Conservation (phyloP, 2,113 vertebrate genomes). For the Dicerorhinus sumatrensis region DNA sequence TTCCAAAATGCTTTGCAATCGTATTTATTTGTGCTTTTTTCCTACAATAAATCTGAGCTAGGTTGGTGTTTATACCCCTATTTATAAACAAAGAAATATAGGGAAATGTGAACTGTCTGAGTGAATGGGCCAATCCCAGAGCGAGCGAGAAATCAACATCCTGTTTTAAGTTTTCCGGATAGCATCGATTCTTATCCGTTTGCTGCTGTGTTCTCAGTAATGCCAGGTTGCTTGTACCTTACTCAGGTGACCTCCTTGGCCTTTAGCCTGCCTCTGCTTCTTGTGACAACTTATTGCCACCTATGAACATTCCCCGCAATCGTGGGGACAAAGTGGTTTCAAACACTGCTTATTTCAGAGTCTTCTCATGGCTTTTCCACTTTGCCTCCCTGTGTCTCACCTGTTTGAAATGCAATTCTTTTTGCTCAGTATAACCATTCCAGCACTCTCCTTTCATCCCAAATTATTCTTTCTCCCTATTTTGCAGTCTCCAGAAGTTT, state of each 20-base stretch:
- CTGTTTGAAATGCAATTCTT: not conserved
- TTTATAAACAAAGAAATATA: not conserved
- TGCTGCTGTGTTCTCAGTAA: not conserved
- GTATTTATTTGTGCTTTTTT: not conserved
- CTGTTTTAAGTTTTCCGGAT: not conserved
- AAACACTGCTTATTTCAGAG: not conserved
- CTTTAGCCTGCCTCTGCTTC: not conserved
- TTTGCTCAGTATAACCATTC: not conserved
- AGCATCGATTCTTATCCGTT: not conserved
- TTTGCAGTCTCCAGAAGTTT: not conserved
- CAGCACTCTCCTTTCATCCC: not conserved
- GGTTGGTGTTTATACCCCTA: not conserved
- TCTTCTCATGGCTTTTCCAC: not conserved
- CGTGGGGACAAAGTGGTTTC: not conserved
- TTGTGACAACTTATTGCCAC: not conserved
- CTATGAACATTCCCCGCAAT: not conserved
- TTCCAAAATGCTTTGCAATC: not conserved
- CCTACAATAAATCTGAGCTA: not conserved
- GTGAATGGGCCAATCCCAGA: not conserved
- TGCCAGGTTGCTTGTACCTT: not conserved
- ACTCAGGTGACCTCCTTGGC: not conserved
- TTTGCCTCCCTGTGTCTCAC: not conserved
- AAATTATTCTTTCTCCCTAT: not conserved
- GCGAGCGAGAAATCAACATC: not conserved
- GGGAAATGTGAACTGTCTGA: not conserved